Percentiles rank a stretch among this genome's conserved stretches.
These are phyloP conservation scores for Plectrocnemia conspersa DNA, from an alignment of 1,140 invertebrate species.

Conservation along the genomic window DNA sequence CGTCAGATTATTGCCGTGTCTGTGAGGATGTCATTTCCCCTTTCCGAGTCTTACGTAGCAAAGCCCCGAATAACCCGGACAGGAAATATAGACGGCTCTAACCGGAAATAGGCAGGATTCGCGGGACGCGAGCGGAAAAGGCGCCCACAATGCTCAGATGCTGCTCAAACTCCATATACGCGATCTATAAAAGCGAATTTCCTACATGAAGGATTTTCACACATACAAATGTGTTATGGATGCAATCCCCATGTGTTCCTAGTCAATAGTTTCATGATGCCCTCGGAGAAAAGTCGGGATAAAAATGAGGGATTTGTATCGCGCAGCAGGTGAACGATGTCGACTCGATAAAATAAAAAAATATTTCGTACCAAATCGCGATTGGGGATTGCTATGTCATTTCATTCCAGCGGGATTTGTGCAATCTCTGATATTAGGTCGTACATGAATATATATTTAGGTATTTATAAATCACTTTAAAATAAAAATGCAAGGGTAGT, in stretches of 20 bases:
- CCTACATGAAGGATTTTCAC: constrained; percentile 7
- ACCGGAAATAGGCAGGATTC: constrained; percentile 28
- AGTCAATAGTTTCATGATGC: not conserved
- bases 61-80: constrained; percentile 25
- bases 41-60: constrained; percentile 5
- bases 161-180: not conserved
- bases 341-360: constrained; percentile 4
- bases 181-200: constrained; percentile 8
- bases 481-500: too few relatives aligned
- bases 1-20: constrained; percentile 28
- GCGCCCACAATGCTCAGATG: not conserved
- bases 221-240: not conserved
- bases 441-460: too few relatives aligned
- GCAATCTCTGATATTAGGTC: too few relatives aligned
- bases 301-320: constrained; percentile 8
- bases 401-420: too few relatives aligned
- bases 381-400: too few relatives aligned
- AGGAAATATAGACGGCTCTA: constrained; percentile 30
- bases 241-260: not conserved
- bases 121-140: not conserved
- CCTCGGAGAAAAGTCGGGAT: not conserved
- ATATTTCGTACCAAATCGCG: too few relatives aligned
- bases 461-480: too few relatives aligned
- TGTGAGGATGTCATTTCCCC: constrained; percentile 27
- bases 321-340: constrained; percentile 2